Percentiles rank a stretch among this genome's conserved stretches.
Evolutionary conservation across 2,888 invertebrate species (phyloP).

Genomic region (Acanthopleura granulata): DNA sequence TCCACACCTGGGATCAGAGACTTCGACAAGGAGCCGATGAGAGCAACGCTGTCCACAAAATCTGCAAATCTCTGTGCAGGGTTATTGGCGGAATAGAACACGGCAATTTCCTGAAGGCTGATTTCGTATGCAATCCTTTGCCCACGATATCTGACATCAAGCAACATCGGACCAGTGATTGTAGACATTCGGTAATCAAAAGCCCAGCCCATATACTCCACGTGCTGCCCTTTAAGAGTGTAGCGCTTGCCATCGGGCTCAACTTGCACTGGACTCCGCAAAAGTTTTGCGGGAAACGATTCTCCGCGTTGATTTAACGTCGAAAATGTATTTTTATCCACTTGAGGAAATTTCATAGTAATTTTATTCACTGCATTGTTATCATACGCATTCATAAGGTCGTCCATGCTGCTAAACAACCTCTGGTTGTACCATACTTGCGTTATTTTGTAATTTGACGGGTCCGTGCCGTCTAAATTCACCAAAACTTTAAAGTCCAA

Average conservation of each 20-base stretch:
- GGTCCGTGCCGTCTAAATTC: conserved; percentile 26
- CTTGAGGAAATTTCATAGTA: not conserved
- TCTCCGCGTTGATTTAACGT: conserved; percentile 36
- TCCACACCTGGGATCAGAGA: conserved; percentile 56
- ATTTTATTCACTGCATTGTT: conserved; percentile 7
- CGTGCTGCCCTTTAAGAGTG: conserved; percentile 42
- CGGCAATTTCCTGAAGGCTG: conserved; percentile 53
- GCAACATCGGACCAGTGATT: conserved; percentile 44
- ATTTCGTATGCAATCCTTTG: conserved; percentile 56
- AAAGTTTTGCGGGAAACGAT: conserved; percentile 27
- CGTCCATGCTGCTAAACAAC: conserved; percentile 31
- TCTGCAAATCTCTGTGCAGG: conserved; percentile 40
- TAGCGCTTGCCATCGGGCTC: conserved; percentile 53
- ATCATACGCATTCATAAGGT: conserved; percentile 27
- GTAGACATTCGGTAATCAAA: conserved; percentile 52
- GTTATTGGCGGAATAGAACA: conserved; percentile 51
- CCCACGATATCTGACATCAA: conserved; percentile 43
- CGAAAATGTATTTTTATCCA: conserved; percentile 13
- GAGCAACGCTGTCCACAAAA: conserved; percentile 46
- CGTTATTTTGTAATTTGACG: conserved; percentile 29
- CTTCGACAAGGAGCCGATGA: conserved; percentile 41
- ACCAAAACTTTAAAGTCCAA: conserved; percentile 44
- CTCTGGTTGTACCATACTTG: conserved; percentile 37
- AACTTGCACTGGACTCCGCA: conserved; percentile 40
- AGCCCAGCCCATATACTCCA: conserved; percentile 52